Conservation (phyloP, 2,797 vertebrate genomes). For the Anableps anableps region DNA sequence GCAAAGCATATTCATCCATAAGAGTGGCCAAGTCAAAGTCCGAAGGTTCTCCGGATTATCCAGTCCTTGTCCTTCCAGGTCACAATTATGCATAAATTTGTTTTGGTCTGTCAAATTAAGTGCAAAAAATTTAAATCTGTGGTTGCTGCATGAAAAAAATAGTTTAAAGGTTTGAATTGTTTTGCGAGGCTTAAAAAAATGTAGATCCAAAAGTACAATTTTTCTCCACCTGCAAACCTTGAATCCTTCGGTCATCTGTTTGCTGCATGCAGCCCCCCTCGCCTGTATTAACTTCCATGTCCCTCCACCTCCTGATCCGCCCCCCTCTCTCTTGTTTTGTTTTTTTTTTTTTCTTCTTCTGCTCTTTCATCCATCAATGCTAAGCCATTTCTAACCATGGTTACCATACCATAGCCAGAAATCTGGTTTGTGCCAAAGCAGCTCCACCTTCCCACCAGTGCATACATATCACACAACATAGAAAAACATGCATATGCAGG, state of each 20-base stretch:
- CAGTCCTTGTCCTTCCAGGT: not conserved
- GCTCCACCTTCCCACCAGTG: conserved; percentile 32
- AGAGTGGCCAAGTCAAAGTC: not conserved
- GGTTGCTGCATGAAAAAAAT: not conserved
- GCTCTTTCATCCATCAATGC: conserved; percentile 50
- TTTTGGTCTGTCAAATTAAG: not conserved
- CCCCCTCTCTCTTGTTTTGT: not conserved
- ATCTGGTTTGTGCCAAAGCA: conserved; percentile 65
- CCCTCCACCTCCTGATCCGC: conserved; percentile 42
- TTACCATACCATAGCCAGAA: conserved; percentile 66
- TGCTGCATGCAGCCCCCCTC: conserved; percentile 44
- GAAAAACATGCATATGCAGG: conserved; percentile 10
- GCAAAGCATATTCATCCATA: not conserved
- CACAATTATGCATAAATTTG: not conserved
- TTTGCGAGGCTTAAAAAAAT: not conserved
- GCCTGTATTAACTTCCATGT: conserved; percentile 32
- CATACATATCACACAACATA: conserved; percentile 22
- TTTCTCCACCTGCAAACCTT: conserved; percentile 22
- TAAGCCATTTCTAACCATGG: conserved; percentile 63
- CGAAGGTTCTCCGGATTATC: too few relatives aligned
- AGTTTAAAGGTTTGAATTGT: not conserved
- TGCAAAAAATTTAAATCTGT: not conserved
- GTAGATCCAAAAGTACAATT: not conserved
- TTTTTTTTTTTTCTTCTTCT: conserved; percentile 23
- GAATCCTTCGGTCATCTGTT: conserved; percentile 38